Evolutionary conservation across 2,113 vertebrate species (phyloP), one percentile per base, ranked within the genome.

Genomic region (Sceloporus tristichus): DNA sequence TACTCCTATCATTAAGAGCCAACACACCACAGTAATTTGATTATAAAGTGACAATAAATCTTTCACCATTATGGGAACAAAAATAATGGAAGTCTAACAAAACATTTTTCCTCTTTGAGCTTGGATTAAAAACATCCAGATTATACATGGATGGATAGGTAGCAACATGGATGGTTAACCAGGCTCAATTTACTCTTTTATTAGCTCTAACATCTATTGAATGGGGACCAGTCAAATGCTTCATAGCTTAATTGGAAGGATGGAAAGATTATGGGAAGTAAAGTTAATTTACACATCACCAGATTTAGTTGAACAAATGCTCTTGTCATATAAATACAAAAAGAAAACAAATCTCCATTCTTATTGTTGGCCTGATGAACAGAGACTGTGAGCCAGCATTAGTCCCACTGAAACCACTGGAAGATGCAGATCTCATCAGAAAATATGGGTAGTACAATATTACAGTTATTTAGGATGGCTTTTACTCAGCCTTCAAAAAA

Each of bases 91-190:
- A 73, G 23, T 13, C 76, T 85, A 94, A 70, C 9, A 86, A 91
- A 82, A 8, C 16, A 81, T 87, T 87, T 14, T 9, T 42, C 7
- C 19, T 86, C 38, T 82, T 0, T 29, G 13, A 29, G 75, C 18
- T 87, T 82, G 25, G n/a, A 90, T 91, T 90, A 89, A 89, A 94
- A 48, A 0, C 79, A 84, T 56, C 34, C 48, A 88, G 79, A 87
- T 85, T 86, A 91, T 54, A 25, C 23, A 79, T 84, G 65, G 88
- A 84, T 82, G 38, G 34, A 8, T 70, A 86, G 40, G 34, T 29
- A 85, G 87, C 85, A 93, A 91, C 82, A 91, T 48, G 86, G 85
- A 74, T n/a, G 65, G 34, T 76, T 90, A 29, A 21, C 78, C 91
- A 85, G 19, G 89, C 86, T 85, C 25, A 87, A 42, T 76, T 0